A percentile compares a stretch with the other conserved stretches of the same genome.
These are phyloP conservation scores for Acropora yongei DNA, from an alignment of 64 coral and sea anemone genomes.

Conservation along the genomic window DNA sequence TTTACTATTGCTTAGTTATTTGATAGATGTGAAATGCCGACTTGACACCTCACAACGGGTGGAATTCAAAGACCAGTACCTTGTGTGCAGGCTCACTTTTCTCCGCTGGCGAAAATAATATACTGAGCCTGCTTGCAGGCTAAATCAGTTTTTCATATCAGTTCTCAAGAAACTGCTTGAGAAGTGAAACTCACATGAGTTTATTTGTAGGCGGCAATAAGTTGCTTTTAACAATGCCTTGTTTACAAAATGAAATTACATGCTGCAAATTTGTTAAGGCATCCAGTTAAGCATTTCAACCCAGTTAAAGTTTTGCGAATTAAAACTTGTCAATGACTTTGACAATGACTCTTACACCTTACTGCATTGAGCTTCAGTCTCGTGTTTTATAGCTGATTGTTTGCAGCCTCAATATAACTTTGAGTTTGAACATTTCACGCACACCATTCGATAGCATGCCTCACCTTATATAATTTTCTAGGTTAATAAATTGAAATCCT, in stretches of 20 bases:
- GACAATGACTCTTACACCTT: slow-evolving; percentile 21
- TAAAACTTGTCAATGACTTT: slow-evolving; percentile 1
- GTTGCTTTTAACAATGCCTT: slow-evolving; percentile 1
- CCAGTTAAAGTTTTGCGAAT: slow-evolving; percentile 1
- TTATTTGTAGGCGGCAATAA: slow-evolving; percentile 38
- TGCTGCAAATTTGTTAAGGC: slow-evolving; percentile 15
- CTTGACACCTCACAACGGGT: not conserved
- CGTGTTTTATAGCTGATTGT: slow-evolving; percentile 7
- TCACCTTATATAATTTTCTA: slow-evolving; percentile 2
- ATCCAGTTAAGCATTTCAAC: slow-evolving; percentile 22
- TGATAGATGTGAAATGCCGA: not conserved
- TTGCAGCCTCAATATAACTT: slow-evolving; percentile 9
- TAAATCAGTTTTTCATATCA: slow-evolving; percentile 26
- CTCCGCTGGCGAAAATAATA: not conserved
- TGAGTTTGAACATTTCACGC: slow-evolving; percentile 6
- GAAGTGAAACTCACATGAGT: slow-evolving; percentile 12
- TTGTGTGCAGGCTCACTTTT: not conserved
- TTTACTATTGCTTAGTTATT: not conserved
- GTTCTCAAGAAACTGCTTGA: slow-evolving; percentile 29
- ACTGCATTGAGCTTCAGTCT: slow-evolving; percentile 13
- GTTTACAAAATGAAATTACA: slow-evolving; percentile 7
- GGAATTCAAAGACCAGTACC: not conserved
- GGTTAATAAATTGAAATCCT: not conserved
- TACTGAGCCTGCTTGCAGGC: too few species aligned
- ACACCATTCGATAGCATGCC: not conserved